A percentile compares a stretch with the other conserved stretches of the same genome.
phyloP scores from a whole-genome alignment of 92 coral and sea anemone species.

The Actinostola sp. region DNA sequence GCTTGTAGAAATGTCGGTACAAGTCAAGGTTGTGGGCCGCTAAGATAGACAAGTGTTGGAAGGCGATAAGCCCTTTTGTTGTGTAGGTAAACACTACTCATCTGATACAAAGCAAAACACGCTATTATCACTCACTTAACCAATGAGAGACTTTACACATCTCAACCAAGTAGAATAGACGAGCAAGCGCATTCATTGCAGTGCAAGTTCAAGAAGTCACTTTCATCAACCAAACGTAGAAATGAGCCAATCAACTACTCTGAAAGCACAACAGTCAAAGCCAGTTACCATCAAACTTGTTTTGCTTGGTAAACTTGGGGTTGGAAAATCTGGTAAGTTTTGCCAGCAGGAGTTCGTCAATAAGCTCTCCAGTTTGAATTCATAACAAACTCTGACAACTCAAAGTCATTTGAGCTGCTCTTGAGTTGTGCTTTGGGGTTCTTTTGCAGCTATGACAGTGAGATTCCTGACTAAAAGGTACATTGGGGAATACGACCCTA shows the following conservation, averaged over 20 bases:
- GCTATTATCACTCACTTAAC: conserved; percentile 23
- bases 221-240: no score
- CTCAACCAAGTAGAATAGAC: conserved; percentile 26
- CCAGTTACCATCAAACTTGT: conserved; percentile 66
- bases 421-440: neutral
- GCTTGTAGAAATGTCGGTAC: neutral
- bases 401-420: neutral
- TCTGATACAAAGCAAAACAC: conserved; percentile 45
- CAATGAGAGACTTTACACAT: conserved; percentile 16
- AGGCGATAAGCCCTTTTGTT: conserved; percentile 33
- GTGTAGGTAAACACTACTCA: conserved; percentile 24
- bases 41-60: conserved; percentile 27
- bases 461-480: conserved; percentile 85
- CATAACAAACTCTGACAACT: neutral
- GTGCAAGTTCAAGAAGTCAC: no score
- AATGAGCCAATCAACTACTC: conserved; percentile 10
- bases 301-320: conserved; percentile 74
- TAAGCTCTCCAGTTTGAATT: neutral
- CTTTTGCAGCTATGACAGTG: conserved; percentile 81
- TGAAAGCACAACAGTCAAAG: conserved; percentile 10
- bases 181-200: no score
- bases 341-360: neutral
- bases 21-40: neutral
- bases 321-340: conserved; percentile 77
- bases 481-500: conserved; percentile 92